phyloP scores from a whole-genome alignment of 2,888 invertebrate genomes.

The Encarsia formosa region DNA sequence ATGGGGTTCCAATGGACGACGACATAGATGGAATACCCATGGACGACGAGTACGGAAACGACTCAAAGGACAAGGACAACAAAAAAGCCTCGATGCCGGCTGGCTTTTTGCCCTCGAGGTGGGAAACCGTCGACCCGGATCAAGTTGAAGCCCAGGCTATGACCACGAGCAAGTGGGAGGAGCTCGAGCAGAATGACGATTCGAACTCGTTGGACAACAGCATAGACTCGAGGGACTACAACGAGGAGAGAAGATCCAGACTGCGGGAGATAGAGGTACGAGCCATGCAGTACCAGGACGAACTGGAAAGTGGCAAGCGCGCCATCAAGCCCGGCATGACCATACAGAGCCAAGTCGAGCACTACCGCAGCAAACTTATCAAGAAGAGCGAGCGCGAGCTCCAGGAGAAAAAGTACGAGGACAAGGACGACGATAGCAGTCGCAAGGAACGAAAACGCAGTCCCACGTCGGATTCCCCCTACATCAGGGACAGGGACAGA shows the following conservation, averaged over 20 bases:
- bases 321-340: constrained; percentile 70
- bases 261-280: constrained; percentile 92
- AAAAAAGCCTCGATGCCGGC: constrained; percentile 55
- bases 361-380: constrained; percentile 84
- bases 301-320: constrained; percentile 81
- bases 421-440: constrained; percentile 47
- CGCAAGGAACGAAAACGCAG: constrained; percentile 45
- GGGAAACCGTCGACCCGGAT: constrained; percentile 93
- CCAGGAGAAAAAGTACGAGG: constrained; percentile 47
- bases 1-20: constrained; percentile 69
- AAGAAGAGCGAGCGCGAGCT: constrained; percentile 59
- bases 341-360: constrained; percentile 79
- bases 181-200: constrained; percentile 58
- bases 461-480: constrained; percentile 46
- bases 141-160: constrained; percentile 77
- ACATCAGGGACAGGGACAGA: constrained; percentile 45
- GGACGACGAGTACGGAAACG: constrained; percentile 39
- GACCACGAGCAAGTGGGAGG: constrained; percentile 86
- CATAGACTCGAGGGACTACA: constrained; percentile 55
- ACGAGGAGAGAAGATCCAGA: constrained; percentile 68
- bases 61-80: constrained; percentile 40
- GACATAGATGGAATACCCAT: constrained; percentile 74
- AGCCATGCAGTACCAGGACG: constrained; percentile 93
- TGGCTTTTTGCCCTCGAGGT: constrained; percentile 86
- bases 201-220: constrained; percentile 52